Conservation (phyloP, 2,888 invertebrate genomes). For the Thereva nobilitata region DNA sequence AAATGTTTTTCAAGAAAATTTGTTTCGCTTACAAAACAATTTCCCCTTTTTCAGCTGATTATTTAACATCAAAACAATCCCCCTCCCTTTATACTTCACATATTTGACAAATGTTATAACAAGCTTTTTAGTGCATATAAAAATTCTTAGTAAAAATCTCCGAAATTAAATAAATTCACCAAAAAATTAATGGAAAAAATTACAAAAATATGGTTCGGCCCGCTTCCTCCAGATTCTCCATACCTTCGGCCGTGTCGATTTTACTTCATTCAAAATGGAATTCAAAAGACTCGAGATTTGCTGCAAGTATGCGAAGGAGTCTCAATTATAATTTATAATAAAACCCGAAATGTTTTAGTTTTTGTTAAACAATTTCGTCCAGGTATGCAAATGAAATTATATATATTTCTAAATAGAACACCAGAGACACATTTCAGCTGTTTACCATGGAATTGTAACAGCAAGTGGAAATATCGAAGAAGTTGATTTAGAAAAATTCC, state of each 20-base stretch:
- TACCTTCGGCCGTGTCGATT: slow-evolving; percentile 78
- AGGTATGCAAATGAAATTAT: slow-evolving; percentile 58
- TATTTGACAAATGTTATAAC: too few species aligned
- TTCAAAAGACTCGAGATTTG: slow-evolving; percentile 79
- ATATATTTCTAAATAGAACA: not conserved
- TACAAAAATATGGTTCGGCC: slow-evolving; percentile 55
- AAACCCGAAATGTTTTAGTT: slow-evolving; percentile 72
- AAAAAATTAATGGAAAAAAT: slow-evolving; percentile 53
- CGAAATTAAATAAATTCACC: too few species aligned
- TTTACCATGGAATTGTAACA: slow-evolving; percentile 72
- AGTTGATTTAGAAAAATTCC: slow-evolving; percentile 70
- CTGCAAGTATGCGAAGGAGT: slow-evolving; percentile 85
- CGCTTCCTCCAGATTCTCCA: slow-evolving; percentile 68
- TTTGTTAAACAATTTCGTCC: slow-evolving; percentile 94
- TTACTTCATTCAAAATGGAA: slow-evolving; percentile 75
- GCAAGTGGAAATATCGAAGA: slow-evolving; percentile 55
- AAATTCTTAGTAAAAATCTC: too few species aligned
- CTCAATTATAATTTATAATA: slow-evolving; percentile 80
- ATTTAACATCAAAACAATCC: too few species aligned
- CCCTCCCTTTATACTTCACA: too few species aligned
- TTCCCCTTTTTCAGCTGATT: too few species aligned
- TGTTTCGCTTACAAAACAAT: too few species aligned
- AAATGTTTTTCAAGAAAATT: too few species aligned
- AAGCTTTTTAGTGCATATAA: too few species aligned
- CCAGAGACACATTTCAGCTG: slow-evolving; percentile 59